Evolutionary conservation across 1,140 invertebrate species (phyloP).

Genomic region (Sinella curviseta): DNA sequence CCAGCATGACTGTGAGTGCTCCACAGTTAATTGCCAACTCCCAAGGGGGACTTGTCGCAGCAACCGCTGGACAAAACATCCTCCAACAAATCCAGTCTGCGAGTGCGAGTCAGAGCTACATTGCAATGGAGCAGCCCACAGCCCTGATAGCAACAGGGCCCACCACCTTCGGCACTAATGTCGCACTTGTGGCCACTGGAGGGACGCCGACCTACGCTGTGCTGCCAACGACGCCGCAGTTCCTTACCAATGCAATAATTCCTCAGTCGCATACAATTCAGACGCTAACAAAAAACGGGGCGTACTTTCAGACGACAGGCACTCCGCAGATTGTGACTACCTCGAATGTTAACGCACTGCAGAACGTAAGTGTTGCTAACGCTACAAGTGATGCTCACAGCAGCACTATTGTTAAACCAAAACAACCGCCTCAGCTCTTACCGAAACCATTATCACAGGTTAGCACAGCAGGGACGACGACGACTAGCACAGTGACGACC

Average conservation of each 20-base stretch:
- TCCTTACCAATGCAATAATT: constrained; percentile 45
- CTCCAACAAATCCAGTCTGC: constrained; percentile 43
- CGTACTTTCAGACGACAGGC: constrained; percentile 42
- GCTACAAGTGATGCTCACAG: constrained; percentile 27
- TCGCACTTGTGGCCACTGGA: constrained; percentile 44
- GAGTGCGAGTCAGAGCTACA: constrained; percentile 33
- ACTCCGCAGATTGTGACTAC: constrained; percentile 12
- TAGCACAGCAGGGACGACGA: not conserved
- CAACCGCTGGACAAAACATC: constrained; percentile 9
- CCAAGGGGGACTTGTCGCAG: constrained; percentile 31
- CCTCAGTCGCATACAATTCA: constrained; percentile 45
- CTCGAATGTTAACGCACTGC: constrained; percentile 16
- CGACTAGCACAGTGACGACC: constrained; percentile 3
- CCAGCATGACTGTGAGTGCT: constrained; percentile 33
- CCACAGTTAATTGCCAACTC: constrained; percentile 29
- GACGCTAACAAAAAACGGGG: constrained; percentile 44
- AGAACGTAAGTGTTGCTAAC: constrained; percentile 26
- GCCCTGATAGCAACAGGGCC: constrained; percentile 11
- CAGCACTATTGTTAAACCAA: constrained; percentile 32
- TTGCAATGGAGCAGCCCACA: constrained; percentile 43
- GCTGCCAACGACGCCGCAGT: constrained; percentile 28
- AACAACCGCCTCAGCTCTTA: constrained; percentile 45
- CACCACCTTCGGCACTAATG: constrained; percentile 31
- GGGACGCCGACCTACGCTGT: constrained; percentile 42
- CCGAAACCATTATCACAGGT: constrained; percentile 41